Base-by-base conservation (phyloP, 2,797 vertebrate genomes). In the Poliocrania exsul region DNA sequence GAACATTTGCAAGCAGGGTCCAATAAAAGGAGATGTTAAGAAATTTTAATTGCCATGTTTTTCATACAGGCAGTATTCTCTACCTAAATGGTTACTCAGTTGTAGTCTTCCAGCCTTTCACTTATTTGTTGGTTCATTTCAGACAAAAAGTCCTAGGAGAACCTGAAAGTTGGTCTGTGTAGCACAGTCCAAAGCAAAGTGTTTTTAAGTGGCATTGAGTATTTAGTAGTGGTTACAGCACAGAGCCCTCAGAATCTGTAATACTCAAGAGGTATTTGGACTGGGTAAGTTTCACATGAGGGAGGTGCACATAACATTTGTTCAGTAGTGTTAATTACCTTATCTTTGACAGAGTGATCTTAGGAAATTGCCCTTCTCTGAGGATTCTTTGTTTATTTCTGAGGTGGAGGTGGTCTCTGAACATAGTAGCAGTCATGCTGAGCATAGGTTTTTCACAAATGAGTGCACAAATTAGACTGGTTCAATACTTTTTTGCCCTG, bases 171-270 rank as follows among this genome's bases (percentile, higher is more conserved):
- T 53, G 3, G 2, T 57, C 15, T 53, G 29, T 42, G 35, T 24
- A 69, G 18, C 13, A 57, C 19, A 25, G 28, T 47, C 38, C 28
- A 69, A 23, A 61, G 35, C 23, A 67, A 86, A 38, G 4, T 16
- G 14, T 7, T 60, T 88, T 44, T 28, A 72, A 29, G 18, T 6
- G 15, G 2, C 0, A 0, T n/a, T 25, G 26, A n/a, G 20, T n/a
- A 50, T 23, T 38, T 46, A 9, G 14, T 5, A 49, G 26, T 29
- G 31, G 21, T 29, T 67, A 23, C 3, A 60, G 25, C 20, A 56
- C 7, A 25, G 13, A 74, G 37, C 5, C 31, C 16, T 72, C 57
- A 54, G 7, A 28, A 47, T 31, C 15, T 40, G 7, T 62, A 21
- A 31, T 19, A 54, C 11, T 66, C 24, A 23, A 37, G 26, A 33